A percentile compares a stretch with the other conserved stretches of the same genome.
phyloP scores from a whole-genome alignment of 2,797 vertebrate species.

The Sardinella longiceps region DNA sequence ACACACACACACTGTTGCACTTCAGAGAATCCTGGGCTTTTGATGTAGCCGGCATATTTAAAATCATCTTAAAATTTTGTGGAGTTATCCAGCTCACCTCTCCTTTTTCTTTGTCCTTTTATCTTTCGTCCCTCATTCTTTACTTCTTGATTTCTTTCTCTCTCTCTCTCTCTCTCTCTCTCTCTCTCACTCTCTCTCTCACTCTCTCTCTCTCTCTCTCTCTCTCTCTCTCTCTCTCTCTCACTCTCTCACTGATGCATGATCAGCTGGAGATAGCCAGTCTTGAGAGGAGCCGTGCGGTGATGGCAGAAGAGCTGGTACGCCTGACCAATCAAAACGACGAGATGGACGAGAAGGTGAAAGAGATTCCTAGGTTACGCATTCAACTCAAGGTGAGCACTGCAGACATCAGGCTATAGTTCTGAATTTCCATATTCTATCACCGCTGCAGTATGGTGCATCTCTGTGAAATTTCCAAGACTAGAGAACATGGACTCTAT shows the following conservation, averaged over 20 bases:
- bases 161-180: not conserved
- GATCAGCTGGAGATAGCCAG: constrained; percentile 88
- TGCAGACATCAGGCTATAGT: not conserved
- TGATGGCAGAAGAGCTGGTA: constrained; percentile 95
- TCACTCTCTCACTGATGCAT: not conserved
- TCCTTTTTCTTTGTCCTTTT: not conserved
- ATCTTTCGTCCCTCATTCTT: not conserved
- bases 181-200: not conserved
- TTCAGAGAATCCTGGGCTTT: not conserved
- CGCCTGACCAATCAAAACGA: constrained; percentile 95
- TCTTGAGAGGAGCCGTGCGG: constrained; percentile 91
- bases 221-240: not conserved
- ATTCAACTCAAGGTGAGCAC: constrained; percentile 83
- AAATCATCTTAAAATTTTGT: not conserved
- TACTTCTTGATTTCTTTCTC: not conserved
- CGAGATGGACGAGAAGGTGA: constrained; percentile 90
- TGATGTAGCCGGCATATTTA: not conserved
- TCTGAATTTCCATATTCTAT: not conserved
- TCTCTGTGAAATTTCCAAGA: too few relatives aligned
- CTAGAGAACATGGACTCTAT: too few relatives aligned
- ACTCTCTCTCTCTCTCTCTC: not conserved
- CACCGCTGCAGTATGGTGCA: not conserved
- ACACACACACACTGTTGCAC: not conserved
- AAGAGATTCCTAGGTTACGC: constrained; percentile 88
- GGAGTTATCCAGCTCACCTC: not conserved